Percentiles rank a stretch among this genome's conserved stretches.
These are phyloP conservation scores for Patagioenas fasciata DNA, from an alignment of 2,113 vertebrate genomes.

Conservation along the genomic window DNA sequence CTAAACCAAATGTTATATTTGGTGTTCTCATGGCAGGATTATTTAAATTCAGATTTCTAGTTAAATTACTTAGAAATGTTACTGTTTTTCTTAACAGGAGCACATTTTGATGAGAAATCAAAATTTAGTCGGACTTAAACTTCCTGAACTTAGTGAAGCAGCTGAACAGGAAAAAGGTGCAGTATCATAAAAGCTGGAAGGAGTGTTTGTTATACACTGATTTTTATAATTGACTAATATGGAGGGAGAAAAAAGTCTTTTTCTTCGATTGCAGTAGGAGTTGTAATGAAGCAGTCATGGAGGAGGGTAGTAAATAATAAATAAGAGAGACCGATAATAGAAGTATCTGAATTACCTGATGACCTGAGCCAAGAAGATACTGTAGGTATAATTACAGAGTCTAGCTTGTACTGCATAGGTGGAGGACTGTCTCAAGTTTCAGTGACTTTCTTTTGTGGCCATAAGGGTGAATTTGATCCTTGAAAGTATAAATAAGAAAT, in stretches of 20 bases:
- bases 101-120: slow-evolving; percentile 94
- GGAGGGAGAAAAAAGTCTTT: neutral
- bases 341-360: neutral
- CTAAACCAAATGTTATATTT: neutral
- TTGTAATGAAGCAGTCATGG: neutral
- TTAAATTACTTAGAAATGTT: neutral
- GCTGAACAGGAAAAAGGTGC: slow-evolving; percentile 94
- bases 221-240: neutral
- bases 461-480: neutral
- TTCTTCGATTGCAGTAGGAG: neutral
- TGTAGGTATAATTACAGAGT: neutral
- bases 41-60: neutral
- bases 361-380: neutral
- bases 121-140: slow-evolving; percentile 87
- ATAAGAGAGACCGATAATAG: neutral
- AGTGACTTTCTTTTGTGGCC: neutral
- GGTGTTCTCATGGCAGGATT: neutral
- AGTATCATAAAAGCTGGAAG: neutral
- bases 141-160: slow-evolving; percentile 93
- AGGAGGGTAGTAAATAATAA: neutral
- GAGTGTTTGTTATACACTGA: neutral
- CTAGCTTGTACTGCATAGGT: neutral
- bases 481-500: neutral
- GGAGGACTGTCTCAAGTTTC: neutral
- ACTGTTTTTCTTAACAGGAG: slow-evolving; percentile 79